Base-by-base conservation (phyloP, 2,797 vertebrate genomes). In the Threskiornis aethiopicus region DNA sequence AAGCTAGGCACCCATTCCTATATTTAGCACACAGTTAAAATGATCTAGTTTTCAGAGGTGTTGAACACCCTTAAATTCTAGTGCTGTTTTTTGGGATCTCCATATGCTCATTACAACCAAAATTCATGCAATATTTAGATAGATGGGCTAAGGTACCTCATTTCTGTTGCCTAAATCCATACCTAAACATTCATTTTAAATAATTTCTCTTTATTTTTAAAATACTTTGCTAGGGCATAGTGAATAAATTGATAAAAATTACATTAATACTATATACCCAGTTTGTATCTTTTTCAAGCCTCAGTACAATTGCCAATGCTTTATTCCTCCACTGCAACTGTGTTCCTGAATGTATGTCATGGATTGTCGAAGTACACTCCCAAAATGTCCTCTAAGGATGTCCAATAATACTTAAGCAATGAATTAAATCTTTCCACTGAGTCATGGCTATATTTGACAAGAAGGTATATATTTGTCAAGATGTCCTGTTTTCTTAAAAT, bases 301-400 rank as follows among this genome's bases (percentile, higher is more conserved):
- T 93, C n/a, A 17, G 14, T 62, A 41, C 81, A 87, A 81, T 61
- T 90, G 33, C 35, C 69, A 72, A 3, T 0, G 5, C 17, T 79
- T 92, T 78, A 75, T 79, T 94, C 76, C 61, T 90, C 46, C 72
- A 37, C 85, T 91, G 57, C 73, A 90, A 54, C 67, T 93, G 78
- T 55, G 46, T 17, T 92, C 47, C 64, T 46, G 29, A 62, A 82
- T 59, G n/a, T 15, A 57, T 92, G 94, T 92, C 64, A 70, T 55
- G 52, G 71, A 62, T 41, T 79, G 44, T 55, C 75, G 75, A 77
- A 85, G 41, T 52, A 35, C 4, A 4, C 44, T 67, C 64, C 70
- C 73, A 70, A 87, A 89, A 87, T 3, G 29, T 87, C 55, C 86
- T 92, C 42, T 52, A 52, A 90, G 58, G 55, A 42, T 66, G 25